Evolutionary conservation across 2,113 vertebrate genomes (phyloP), one percentile per base, ranked within the genome.

Genomic region (Diadophis punctatus): DNA sequence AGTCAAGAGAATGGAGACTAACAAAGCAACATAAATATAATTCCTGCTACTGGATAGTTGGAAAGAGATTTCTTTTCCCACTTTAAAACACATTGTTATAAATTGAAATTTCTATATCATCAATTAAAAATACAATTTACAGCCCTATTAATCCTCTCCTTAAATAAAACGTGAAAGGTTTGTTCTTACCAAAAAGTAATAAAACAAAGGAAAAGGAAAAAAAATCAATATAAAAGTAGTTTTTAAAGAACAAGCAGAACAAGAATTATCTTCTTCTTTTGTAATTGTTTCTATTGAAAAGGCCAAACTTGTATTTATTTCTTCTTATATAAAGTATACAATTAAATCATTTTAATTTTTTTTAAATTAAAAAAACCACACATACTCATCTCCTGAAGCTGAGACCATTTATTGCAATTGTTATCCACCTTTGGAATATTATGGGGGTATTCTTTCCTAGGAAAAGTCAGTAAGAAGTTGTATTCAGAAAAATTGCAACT

Each of bases 361-460:
- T 56, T 58, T 9, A 25, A 93, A n/a, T n/a, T n/a, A n/a, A 92
- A 96, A 92, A 39, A 48, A 48, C 48, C 4, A 91, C 9, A 97
- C 97, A 97, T 97, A 99, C 99, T 98, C 96, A 97, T 86, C 94
- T 95, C 95, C 91, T 98, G 98, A 91, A 97, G 97, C 52, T 98
- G 98, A 96, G 98, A 98, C 96, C 99, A 98, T 86, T 98, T 98
- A 95, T 98, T 97, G 96, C 97, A 95, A 97, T 98, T 97, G 98
- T 95, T 92, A 97, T 98, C 93, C 97, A 98, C 94, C 96, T 97
- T 97, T 94, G 97, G 98, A 95, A 98, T 97, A 94, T 97, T 98
- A 95, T 97, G 96, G 88, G 98, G 98, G 80, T 98, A 98, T 95
- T 99, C 98, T 92, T 98, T 98, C 97, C 98, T 99, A 97, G n/a